Evolutionary conservation across 2,888 invertebrate species (phyloP).

Genomic region (Bellardia bayeri): DNA sequence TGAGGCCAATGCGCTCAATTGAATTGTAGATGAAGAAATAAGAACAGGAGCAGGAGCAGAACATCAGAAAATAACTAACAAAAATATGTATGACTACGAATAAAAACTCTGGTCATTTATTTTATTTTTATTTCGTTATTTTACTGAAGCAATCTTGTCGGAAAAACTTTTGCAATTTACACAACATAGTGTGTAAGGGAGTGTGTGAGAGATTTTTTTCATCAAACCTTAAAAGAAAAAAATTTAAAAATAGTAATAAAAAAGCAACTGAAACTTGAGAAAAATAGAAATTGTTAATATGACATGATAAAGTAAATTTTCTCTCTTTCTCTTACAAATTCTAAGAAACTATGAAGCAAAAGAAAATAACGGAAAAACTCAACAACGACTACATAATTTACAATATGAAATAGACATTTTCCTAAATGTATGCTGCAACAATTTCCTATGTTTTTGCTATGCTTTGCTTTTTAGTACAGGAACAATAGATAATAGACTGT

Average conservation of each 20-base stretch:
- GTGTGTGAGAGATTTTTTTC: neutral
- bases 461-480: neutral
- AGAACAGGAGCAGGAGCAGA: slow-evolving; percentile 19
- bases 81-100: slow-evolving; percentile 12
- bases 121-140: slow-evolving; percentile 49
- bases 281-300: slow-evolving; percentile 69
- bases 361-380: neutral
- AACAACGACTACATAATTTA: slow-evolving; percentile 34
- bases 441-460: neutral
- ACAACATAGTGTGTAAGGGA: slow-evolving; percentile 44
- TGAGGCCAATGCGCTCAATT: slow-evolving; percentile 71
- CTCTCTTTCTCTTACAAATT: slow-evolving; percentile 10
- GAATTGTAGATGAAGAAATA: slow-evolving; percentile 66
- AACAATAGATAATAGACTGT: too few relatives aligned
- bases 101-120: slow-evolving; percentile 72
- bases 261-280: slow-evolving; percentile 44
- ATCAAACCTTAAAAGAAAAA: slow-evolving; percentile 22
- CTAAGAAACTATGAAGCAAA: slow-evolving; percentile 18
- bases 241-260: slow-evolving; percentile 4
- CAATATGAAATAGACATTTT: slow-evolving; percentile 50
- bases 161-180: slow-evolving; percentile 71
- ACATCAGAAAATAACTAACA: slow-evolving; percentile 9
- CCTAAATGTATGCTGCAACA: slow-evolving; percentile 1
- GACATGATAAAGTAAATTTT: slow-evolving; percentile 69
- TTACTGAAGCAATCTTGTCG: slow-evolving; percentile 54